Conservation (phyloP, 2,113 vertebrate genomes). For the Colaptes auratus region DNA sequence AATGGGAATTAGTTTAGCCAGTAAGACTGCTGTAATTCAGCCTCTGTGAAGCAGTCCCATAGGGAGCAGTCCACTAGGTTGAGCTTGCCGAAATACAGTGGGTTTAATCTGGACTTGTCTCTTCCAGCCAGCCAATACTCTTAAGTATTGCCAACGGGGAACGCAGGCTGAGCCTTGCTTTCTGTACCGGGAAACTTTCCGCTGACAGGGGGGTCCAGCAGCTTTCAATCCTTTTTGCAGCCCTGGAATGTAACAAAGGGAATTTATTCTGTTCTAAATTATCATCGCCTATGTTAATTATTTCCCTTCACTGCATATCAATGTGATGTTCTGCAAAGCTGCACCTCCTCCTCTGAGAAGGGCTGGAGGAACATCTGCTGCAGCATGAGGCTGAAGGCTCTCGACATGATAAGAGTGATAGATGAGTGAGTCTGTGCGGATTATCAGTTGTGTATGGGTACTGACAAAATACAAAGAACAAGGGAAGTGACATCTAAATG, state of each 20-base stretch:
- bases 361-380: neutral
- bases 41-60: neutral
- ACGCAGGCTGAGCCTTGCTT: neutral
- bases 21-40: neutral
- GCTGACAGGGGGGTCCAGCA: neutral
- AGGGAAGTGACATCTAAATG: neutral
- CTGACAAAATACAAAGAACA: neutral
- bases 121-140: neutral
- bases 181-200: neutral
- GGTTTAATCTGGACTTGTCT: neutral
- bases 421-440: neutral
- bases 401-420: neutral
- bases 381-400: neutral
- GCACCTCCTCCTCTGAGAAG: neutral
- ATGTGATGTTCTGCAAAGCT: neutral
- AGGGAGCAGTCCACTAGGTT: neutral
- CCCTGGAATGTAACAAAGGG: neutral
- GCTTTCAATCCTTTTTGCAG: neutral
- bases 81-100: neutral
- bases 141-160: neutral
- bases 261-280: neutral
- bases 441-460: neutral
- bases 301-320: neutral
- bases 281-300: neutral
- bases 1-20: neutral